Percentiles rank a stretch among this genome's conserved stretches.
Conservation (phyloP, 1,140 invertebrate genomes). For the Zaprionus capensis region DNA sequence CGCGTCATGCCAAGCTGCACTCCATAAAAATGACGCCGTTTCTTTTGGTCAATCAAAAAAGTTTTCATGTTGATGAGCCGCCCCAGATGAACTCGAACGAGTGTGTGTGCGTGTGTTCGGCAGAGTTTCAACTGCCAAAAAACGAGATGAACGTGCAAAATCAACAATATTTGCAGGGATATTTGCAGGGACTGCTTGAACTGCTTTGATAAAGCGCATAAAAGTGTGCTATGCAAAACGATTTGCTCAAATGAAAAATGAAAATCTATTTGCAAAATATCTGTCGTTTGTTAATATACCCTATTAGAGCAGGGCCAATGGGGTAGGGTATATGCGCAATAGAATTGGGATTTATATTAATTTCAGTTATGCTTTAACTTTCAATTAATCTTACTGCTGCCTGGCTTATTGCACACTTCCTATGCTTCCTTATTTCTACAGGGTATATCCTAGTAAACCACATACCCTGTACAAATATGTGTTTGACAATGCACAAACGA, state of each 20-base stretch:
- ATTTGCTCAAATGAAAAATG: constrained; percentile 61
- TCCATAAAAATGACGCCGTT: constrained; percentile 38
- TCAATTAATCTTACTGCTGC: background rate
- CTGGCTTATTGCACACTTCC: background rate
- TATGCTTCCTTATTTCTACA: background rate
- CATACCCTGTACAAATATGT: background rate
- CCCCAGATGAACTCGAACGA: constrained; percentile 14
- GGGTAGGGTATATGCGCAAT: background rate
- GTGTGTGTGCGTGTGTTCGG: background rate
- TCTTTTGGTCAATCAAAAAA: constrained; percentile 47
- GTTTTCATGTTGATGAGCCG: constrained; percentile 47
- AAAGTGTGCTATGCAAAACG: constrained; percentile 69
- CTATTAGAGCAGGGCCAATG: background rate
- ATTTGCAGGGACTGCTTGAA: constrained; percentile 22
- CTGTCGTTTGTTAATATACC: constrained; percentile 10
- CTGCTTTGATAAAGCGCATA: constrained; percentile 60
- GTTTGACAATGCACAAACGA: constrained; percentile 42
- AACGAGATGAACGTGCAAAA: background rate
- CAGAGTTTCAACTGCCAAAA: background rate
- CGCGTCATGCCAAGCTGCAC: constrained; percentile 27
- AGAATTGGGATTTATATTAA: too few species aligned
- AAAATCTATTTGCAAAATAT: constrained; percentile 44
- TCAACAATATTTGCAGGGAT: constrained; percentile 33
- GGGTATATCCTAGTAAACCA: constrained; percentile 13
- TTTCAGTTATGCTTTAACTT: too few species aligned